These are phyloP conservation scores for Vanessa atalanta DNA, from an alignment of 1,140 invertebrate species.

Conservation along the genomic window DNA sequence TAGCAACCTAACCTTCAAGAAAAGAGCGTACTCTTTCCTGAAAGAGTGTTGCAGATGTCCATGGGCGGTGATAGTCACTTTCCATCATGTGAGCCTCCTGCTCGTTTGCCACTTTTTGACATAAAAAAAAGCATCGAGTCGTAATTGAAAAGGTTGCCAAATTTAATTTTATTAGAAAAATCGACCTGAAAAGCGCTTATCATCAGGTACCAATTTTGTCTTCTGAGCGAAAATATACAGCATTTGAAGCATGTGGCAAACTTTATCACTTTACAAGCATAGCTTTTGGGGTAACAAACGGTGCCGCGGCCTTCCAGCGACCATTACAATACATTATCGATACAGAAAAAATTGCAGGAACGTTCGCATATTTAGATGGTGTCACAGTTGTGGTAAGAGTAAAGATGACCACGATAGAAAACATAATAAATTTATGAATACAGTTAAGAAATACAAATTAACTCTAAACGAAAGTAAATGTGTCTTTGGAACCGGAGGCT, in stretches of 20 bases:
- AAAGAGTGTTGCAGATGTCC: too few relatives aligned
- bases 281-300: slow-evolving; percentile 36
- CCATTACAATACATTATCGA: slow-evolving; percentile 20
- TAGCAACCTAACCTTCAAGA: too few relatives aligned
- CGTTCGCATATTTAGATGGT: slow-evolving; percentile 19
- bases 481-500: slow-evolving; percentile 34
- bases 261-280: slow-evolving; percentile 33
- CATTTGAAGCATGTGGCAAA: slow-evolving; percentile 30
- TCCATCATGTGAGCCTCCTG: too few relatives aligned
- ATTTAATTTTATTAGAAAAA: slow-evolving; percentile 32
- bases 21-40: too few relatives aligned
- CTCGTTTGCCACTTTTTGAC: too few relatives aligned
- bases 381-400: slow-evolving; percentile 32
- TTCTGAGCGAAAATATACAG: slow-evolving; percentile 29
- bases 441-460: too few relatives aligned
- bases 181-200: not conserved
- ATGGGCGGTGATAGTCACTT: too few relatives aligned
- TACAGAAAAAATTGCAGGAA: too few relatives aligned
- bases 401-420: too few relatives aligned
- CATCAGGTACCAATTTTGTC: slow-evolving; percentile 37
- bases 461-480: slow-evolving; percentile 1
- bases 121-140: too few relatives aligned
- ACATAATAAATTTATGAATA: too few relatives aligned
- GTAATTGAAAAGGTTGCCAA: too few relatives aligned
- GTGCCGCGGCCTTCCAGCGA: slow-evolving; percentile 30